Conservation (phyloP, 2,797 vertebrate species). For the Nyctalus aviator region DNA sequence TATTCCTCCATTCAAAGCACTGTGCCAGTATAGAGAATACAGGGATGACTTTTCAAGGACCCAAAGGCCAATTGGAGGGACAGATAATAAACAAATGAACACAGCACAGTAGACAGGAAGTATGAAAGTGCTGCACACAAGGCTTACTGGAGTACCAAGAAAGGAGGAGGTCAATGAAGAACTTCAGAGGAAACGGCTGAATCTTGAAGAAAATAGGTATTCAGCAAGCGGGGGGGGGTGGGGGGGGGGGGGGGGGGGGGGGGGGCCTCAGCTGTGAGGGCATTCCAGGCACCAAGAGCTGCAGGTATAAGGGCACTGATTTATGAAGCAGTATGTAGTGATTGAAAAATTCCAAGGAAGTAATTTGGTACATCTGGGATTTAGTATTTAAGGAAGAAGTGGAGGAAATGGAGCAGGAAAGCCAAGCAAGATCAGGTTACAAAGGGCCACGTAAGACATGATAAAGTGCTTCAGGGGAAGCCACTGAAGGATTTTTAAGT, state of each 20-base stretch:
- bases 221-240: not conserved
- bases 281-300: constrained; percentile 48
- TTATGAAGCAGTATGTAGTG: constrained; percentile 55
- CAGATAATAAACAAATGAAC: constrained; percentile 12
- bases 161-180: not conserved
- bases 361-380: constrained; percentile 75
- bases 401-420: constrained; percentile 71
- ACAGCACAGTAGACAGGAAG: not conserved
- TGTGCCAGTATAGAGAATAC: not conserved
- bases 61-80: not conserved
- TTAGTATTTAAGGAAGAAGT: constrained; percentile 67
- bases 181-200: constrained; percentile 34
- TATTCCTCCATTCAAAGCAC: constrained; percentile 44
- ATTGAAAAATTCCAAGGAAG: constrained; percentile 68
- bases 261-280: not conserved
- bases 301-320: constrained; percentile 63
- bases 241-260: not conserved
- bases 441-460: constrained; percentile 70
- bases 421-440: constrained; percentile 72
- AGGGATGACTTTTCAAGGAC: not conserved
- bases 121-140: not conserved
- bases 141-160: not conserved
- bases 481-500: constrained; percentile 65
- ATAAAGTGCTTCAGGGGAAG: constrained; percentile 75
- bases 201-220: constrained; percentile 47